Percentiles rank a stretch among this genome's conserved stretches.
Evolutionary conservation across 2,888 invertebrate species (phyloP).

Genomic region (Sinopyrophorus schimmeli): DNA sequence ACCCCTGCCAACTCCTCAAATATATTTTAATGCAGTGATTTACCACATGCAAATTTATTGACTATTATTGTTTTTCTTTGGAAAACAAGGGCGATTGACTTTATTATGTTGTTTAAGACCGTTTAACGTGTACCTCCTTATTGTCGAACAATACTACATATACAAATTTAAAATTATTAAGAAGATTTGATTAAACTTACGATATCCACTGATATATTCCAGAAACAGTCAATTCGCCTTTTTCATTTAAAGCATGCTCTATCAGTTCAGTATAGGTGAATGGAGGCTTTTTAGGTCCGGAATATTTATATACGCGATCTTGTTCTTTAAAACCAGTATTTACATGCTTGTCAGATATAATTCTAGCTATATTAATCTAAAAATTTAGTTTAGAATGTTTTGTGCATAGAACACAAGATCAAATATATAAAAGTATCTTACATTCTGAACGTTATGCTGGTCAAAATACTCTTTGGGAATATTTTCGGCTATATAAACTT

Average conservation of each 20-base stretch:
- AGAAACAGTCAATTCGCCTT: conserved; percentile 85
- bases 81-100: no score
- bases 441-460: conserved; percentile 36
- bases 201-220: conserved; percentile 94
- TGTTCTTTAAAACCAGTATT: conserved; percentile 21
- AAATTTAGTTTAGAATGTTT: no score
- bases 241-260: conserved; percentile 82
- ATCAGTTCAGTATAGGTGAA: conserved; percentile 91
- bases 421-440: no score
- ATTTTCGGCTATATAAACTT: conserved; percentile 32
- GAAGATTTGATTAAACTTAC: conserved; percentile 64
- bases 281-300: conserved; percentile 76
- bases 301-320: conserved; percentile 44
- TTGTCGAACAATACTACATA: no score
- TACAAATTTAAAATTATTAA: background rate
- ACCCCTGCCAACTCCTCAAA: conserved; percentile 37
- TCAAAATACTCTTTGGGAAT: conserved; percentile 34
- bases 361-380: conserved; percentile 29
- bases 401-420: no score
- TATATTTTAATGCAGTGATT: conserved; percentile 38
- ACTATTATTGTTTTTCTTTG: conserved; percentile 26
- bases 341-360: conserved; percentile 27
- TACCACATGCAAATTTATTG: conserved; percentile 41
- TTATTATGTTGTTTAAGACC: conserved; percentile 2
- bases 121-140: no score